Evolutionary conservation across 1,140 invertebrate genomes (phyloP).

Genomic region (Teleopsis dalmanni): DNA sequence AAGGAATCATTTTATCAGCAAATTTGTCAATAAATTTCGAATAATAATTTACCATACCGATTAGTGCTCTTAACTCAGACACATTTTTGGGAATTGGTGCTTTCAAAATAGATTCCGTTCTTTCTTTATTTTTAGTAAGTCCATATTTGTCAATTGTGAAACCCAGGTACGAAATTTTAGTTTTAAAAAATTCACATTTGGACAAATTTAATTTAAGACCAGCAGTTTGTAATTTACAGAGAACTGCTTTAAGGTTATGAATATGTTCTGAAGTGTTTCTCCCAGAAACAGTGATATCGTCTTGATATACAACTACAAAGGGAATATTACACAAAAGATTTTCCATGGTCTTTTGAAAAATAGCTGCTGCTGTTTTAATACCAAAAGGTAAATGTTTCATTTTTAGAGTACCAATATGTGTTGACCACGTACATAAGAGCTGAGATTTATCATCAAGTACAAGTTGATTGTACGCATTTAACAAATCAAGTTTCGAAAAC

Average conservation of each 20-base stretch:
- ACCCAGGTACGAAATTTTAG: conserved; percentile 15
- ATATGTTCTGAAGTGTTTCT: not conserved
- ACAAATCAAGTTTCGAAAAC: conserved; percentile 41
- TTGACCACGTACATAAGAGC: not conserved
- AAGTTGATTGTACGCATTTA: conserved; percentile 27
- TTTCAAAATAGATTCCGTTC: conserved; percentile 20
- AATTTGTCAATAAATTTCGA: conserved; percentile 32
- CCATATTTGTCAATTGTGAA: conserved; percentile 24
- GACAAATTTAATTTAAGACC: not conserved
- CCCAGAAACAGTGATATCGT: not conserved
- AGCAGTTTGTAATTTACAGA: not conserved
- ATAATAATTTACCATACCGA: conserved; percentile 40
- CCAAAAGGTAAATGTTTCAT: conserved; percentile 3
- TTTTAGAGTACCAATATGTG: not conserved
- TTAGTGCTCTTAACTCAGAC: conserved; percentile 25
- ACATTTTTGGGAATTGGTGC: conserved; percentile 23
- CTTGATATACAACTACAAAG: not conserved
- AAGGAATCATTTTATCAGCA: conserved; percentile 18
- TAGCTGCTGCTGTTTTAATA: not conserved
- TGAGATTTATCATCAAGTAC: not conserved
- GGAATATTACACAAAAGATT: not conserved
- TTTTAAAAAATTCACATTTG: not conserved
- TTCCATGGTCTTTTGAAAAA: conserved; percentile 5
- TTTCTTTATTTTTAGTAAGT: conserved; percentile 16
- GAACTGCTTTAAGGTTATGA: not conserved